Base-by-base conservation (phyloP, 2,888 invertebrate species). In the Meteorus colon region DNA sequence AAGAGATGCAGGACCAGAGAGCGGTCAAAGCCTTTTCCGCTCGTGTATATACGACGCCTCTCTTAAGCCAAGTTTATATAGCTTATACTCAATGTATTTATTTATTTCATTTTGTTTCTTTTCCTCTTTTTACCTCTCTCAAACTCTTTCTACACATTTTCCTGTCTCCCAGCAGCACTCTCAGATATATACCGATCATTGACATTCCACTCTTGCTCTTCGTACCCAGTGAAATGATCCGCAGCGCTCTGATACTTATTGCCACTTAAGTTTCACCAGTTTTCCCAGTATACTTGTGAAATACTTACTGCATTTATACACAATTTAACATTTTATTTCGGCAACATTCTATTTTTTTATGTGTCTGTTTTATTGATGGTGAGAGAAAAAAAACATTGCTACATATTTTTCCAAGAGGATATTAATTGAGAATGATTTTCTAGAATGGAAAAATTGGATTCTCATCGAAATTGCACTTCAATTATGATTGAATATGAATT, bases 181-280 rank as follows among this genome's bases (percentile, higher is more conserved):
- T n/a, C 48, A 24, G 8, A 19, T n/a, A n/a, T 70, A 45, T 16
- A 24, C 55, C 60, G 37, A 73, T 75, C 75, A 75, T 75, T 75
- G 75, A 75, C 71, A 75, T 75, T 75, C 75, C 71, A 68, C 74
- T 68, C 24, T 74, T 74, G 69, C 74, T 74, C 69, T 74, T 75
- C 65, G 65, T 68, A 62, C 41, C 59, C 31, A 29, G 75, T 75
- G 71, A 75, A 75, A 75, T 75, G 75, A 75, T 72, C 75, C 75
- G 67, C 24, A 71, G 65, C 70, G 66, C 31, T 45, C 60, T 34
- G 45, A 74, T 29, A 74, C 60, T 41, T 62, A 68, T 77, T 60
- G 48, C 71, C 74, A 78, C 81, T 82, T 81, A 80, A 78, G 81
- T 82, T 82, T 80, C 81, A 80, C 81, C 78, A 71, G 73, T 62